Base-by-base conservation (phyloP, 2,888 invertebrate species). In the Athrips mouffetella region DNA sequence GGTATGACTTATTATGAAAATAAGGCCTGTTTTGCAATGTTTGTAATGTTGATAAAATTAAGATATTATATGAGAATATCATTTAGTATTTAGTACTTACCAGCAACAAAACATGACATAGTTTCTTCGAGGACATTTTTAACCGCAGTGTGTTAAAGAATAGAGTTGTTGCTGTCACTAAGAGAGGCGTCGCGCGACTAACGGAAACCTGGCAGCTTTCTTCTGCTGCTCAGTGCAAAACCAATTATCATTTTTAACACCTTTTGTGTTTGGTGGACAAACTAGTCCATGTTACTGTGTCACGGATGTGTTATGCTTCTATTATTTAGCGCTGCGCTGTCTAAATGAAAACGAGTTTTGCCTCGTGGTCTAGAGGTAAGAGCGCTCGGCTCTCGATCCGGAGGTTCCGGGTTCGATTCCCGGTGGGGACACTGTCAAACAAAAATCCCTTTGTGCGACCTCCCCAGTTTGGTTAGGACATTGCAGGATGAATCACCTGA, bases 161-260 rank as follows among this genome's bases (percentile, higher is more conserved):
- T 20, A 64, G 62, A 64, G n/a, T n/a, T n/a, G n/a, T 55, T 62
- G 42, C 57, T 55, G 41, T 27, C 45, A 31, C 18, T 33, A 31
- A 59, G 62, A 65, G 62, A 64, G 53, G 52, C 59, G 51, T 52
- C 53, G 48, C 42, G 54, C 65, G 59, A 84, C 81, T 83, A 80
- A 80, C 74, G 71, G 70, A 52, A 25, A 49, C 48, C 49, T 50
- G 50, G 35, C 39, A 55, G 61, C 73, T 79, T 76, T 78, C 75
- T 71, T 76, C 62, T 53, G 62, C 66, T 65, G 55, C 65, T 55
- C 63, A 65, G 67, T 67, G 73, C 63, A 56, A 62, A 62, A 59
- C 51, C 70, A 79, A 79, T 85, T 83, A 84, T 59, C 65, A 72
- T 68, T 69, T 73, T 84, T 83, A 76, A 73, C 82, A 81, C 77